Evolutionary conservation across 1,140 invertebrate genomes (phyloP).

Genomic region (Tribolium castaneum): DNA sequence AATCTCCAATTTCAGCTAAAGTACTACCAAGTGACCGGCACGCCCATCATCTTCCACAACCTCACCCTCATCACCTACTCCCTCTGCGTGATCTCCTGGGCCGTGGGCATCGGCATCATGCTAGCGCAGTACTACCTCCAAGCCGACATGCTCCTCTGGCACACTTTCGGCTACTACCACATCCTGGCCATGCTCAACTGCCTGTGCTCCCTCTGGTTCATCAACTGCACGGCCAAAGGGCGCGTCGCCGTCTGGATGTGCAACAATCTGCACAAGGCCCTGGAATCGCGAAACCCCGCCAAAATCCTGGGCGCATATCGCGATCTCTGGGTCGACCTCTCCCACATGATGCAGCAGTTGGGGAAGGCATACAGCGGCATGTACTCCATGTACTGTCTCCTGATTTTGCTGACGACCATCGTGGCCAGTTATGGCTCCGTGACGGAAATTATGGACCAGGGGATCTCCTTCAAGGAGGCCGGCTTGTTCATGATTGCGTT

Average conservation of each 20-base stretch:
- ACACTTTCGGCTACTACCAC: constrained; percentile 76
- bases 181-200: constrained; percentile 77
- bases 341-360: constrained; percentile 79
- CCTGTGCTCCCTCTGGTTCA: constrained; percentile 74
- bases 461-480: constrained; percentile 75
- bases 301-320: constrained; percentile 72
- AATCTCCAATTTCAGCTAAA: constrained; percentile 65
- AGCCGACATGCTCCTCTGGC: constrained; percentile 74
- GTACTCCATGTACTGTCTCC: constrained; percentile 77
- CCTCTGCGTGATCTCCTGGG: constrained; percentile 73
- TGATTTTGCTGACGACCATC: constrained; percentile 76
- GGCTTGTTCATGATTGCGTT: constrained; percentile 75
- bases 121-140: constrained; percentile 75
- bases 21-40: constrained; percentile 73
- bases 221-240: constrained; percentile 74
- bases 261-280: constrained; percentile 69
- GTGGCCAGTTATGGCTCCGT: constrained; percentile 74
- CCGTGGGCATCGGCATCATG: constrained; percentile 70
- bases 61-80: constrained; percentile 70
- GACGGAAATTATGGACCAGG: constrained; percentile 76
- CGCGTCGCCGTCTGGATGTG: constrained; percentile 72
- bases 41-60: constrained; percentile 72
- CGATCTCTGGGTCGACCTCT: constrained; percentile 75
- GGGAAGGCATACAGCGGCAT: constrained; percentile 76
- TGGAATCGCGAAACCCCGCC: constrained; percentile 70